These are phyloP conservation scores for Xanthia icteritia DNA, from an alignment of 2,888 invertebrate species.

Conservation along the genomic window DNA sequence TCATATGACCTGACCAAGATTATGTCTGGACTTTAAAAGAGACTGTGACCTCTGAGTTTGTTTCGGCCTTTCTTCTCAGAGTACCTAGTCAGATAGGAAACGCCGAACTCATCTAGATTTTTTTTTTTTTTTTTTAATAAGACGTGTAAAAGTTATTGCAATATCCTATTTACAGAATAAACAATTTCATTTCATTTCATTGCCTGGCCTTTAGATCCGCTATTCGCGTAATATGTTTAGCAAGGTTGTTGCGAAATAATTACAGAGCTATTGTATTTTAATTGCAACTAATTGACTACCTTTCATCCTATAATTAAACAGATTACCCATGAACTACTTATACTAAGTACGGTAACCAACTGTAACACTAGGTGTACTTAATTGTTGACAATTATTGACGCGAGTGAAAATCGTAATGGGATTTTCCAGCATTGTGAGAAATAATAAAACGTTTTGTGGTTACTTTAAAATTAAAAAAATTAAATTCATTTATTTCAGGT, in stretches of 20 bases:
- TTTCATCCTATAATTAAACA: slow-evolving; percentile 25
- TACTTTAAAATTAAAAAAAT: background rate
- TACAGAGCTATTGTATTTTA: slow-evolving; percentile 11
- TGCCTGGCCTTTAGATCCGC: background rate
- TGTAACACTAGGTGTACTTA: slow-evolving; percentile 18
- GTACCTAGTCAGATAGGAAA: too few species aligned
- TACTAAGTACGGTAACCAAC: slow-evolving; percentile 8
- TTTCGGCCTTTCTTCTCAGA: too few species aligned
- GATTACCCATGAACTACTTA: slow-evolving; percentile 18
- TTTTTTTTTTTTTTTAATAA: too few species aligned
- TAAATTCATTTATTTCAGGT: too few species aligned
- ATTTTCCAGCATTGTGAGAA: slow-evolving; percentile 28
- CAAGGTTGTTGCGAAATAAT: slow-evolving; percentile 10
- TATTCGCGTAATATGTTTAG: background rate
- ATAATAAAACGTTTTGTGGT: background rate
- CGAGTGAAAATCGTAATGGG: slow-evolving; percentile 1
- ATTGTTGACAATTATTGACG: slow-evolving; percentile 19
- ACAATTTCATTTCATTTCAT: too few species aligned
- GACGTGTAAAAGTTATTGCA: too few species aligned
- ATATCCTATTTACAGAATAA: background rate
- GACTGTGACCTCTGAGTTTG: too few species aligned
- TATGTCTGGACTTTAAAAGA: too few species aligned
- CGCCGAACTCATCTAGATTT: too few species aligned
- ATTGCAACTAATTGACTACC: background rate
- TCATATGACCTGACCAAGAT: too few species aligned